Conservation (phyloP, 2,888 invertebrate genomes). For the Drosophila flavopinicola region DNA sequence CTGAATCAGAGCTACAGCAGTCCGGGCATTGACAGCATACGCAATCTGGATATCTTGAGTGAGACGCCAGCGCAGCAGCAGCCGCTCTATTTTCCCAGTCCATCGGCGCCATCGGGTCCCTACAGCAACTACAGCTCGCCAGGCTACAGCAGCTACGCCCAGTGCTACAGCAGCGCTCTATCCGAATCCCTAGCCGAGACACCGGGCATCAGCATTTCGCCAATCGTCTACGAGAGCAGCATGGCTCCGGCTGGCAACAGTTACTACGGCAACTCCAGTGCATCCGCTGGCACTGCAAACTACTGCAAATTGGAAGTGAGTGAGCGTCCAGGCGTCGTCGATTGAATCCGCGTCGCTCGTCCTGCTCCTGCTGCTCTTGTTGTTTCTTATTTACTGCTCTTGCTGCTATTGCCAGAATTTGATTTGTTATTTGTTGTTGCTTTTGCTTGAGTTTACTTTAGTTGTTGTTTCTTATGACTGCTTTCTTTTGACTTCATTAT, state of each 20-base stretch:
- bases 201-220: constrained; percentile 77
- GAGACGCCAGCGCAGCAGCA: constrained; percentile 31
- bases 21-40: constrained; percentile 72
- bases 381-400: constrained; percentile 1
- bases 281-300: constrained; percentile 35
- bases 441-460: constrained; percentile 43
- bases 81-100: constrained; percentile 49
- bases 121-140: constrained; percentile 42
- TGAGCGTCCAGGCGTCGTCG: constrained; percentile 24
- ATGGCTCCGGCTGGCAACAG: constrained; percentile 37
- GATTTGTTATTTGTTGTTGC: constrained; percentile 50
- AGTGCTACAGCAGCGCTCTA: constrained; percentile 74
- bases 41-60: constrained; percentile 66
- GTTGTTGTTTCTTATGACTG: constrained; percentile 19
- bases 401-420: constrained; percentile 36
- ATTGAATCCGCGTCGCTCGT: constrained; percentile 6
- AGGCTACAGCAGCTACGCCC: constrained; percentile 54
- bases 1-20: constrained; percentile 39
- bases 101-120: constrained; percentile 51
- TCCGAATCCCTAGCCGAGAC: constrained; percentile 79
- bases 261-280: constrained; percentile 20
- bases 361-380: constrained; percentile 1
- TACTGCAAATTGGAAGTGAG: constrained; percentile 82
- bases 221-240: constrained; percentile 48
- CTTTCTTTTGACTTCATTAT: background rate